These are phyloP conservation scores for Eristalis arbustorum DNA, from an alignment of 2,888 invertebrate genomes.

Conservation along the genomic window DNA sequence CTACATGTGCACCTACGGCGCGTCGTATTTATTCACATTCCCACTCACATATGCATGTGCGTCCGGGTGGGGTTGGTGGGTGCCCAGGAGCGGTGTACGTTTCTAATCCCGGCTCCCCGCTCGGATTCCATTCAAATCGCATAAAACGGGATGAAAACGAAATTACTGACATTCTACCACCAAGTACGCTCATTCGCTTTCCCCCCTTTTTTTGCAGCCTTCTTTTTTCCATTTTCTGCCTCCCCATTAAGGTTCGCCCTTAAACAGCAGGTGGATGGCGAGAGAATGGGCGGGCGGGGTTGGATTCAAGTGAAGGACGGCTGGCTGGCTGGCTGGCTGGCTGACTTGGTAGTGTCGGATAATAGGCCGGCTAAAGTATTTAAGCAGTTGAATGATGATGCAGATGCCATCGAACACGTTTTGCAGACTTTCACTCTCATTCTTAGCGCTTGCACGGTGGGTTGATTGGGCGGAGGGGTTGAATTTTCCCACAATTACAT, in stretches of 20 bases:
- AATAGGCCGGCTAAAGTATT: constrained; percentile 56
- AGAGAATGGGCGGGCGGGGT: background rate
- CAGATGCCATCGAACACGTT: constrained; percentile 20
- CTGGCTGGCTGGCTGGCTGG: constrained; percentile 42
- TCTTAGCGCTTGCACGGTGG: background rate
- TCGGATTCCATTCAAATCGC: constrained; percentile 60
- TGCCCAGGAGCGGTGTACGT: constrained; percentile 35
- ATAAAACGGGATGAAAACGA: constrained; percentile 61
- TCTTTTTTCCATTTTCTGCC: constrained; percentile 8
- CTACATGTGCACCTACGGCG: background rate
- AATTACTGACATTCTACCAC: constrained; percentile 65
- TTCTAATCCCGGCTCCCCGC: constrained; percentile 61
- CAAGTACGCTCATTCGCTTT: constrained; percentile 16
- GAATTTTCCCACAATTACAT: background rate
- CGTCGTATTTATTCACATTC: too few species aligned
- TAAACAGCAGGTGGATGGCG: constrained; percentile 3
- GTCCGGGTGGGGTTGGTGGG: background rate
- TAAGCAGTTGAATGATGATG: constrained; percentile 55
- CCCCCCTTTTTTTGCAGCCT: constrained; percentile 1
- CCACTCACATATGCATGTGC: background rate
- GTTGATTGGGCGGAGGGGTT: background rate
- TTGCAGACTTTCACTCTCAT: constrained; percentile 63
- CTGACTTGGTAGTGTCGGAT: constrained; percentile 57
- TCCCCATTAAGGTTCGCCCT: constrained; percentile 23
- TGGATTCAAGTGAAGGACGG: constrained; percentile 46